Evolutionary conservation across 2,888 invertebrate species (phyloP).

Genomic region (Xylota segnis): DNA sequence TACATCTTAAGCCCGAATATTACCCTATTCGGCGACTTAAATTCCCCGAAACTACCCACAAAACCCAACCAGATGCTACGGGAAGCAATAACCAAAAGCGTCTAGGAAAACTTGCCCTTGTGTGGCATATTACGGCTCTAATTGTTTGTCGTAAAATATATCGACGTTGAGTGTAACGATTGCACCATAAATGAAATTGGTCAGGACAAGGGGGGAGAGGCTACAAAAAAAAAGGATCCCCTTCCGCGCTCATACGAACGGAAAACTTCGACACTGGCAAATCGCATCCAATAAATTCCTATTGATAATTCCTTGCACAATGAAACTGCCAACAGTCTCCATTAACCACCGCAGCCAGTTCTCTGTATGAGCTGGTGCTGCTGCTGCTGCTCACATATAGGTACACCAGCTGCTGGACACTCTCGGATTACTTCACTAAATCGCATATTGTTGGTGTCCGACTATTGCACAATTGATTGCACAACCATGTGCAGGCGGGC

Average conservation of each 20-base stretch:
- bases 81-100: background rate
- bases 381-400: background rate
- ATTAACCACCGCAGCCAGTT: constrained; percentile 48
- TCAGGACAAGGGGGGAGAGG: too few relatives aligned
- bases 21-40: background rate
- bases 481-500: constrained; percentile 40
- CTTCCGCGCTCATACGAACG: background rate
- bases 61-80: background rate
- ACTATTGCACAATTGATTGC: constrained; percentile 72
- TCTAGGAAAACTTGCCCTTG: background rate
- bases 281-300: constrained; percentile 64
- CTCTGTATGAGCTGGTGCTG: background rate
- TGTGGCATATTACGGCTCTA: background rate
- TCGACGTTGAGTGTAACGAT: constrained; percentile 32
- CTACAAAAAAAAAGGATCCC: constrained; percentile 2
- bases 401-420: constrained; percentile 55
- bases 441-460: constrained; percentile 57
- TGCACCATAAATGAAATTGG: constrained; percentile 21
- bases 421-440: constrained; percentile 61
- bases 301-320: constrained; percentile 64
- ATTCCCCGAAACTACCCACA: background rate
- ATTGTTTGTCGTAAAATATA: constrained; percentile 34
- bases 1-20: too few relatives aligned
- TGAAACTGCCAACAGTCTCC: constrained; percentile 64
- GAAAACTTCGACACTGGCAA: constrained; percentile 42